Conservation (phyloP, 1,140 invertebrate species). For the Tachypleus tridentatus region DNA sequence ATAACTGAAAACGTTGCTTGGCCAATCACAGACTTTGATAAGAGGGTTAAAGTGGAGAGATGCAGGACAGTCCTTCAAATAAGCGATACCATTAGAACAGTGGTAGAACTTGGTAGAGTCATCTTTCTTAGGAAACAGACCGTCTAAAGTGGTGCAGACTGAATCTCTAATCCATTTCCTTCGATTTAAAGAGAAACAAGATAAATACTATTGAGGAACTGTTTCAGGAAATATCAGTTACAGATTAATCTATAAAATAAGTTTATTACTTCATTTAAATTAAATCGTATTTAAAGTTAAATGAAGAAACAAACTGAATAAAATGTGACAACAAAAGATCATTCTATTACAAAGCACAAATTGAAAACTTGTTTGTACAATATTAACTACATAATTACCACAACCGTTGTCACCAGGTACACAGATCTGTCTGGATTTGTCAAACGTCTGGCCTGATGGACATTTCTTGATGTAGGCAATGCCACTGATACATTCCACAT, state of each 20-base stretch:
- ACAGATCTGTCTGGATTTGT: constrained; percentile 1
- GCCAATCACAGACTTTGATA: constrained; percentile 42
- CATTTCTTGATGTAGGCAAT: constrained; percentile 24
- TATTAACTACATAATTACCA: constrained; percentile 5
- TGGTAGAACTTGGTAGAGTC: constrained; percentile 29
- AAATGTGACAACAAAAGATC: no score
- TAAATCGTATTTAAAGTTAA: background rate
- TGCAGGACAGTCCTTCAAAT: constrained; percentile 38
- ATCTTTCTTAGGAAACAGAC: constrained; percentile 22
- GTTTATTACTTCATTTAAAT: background rate
- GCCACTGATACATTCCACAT: constrained; percentile 24
- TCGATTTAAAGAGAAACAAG: background rate
- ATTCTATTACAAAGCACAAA: no score
- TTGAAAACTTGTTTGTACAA: background rate
- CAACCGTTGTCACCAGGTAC: background rate
- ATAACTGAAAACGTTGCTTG: constrained; percentile 19
- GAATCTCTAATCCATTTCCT: background rate
- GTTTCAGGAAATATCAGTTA: background rate
- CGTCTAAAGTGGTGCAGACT: background rate
- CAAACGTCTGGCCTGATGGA: constrained; percentile 13
- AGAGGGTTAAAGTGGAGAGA: constrained; percentile 42
- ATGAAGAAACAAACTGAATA: background rate
- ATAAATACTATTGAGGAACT: background rate
- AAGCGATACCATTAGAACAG: constrained; percentile 30
- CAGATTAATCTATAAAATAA: background rate